Conservation (phyloP, 2,113 vertebrate species). For the Dromaius novaehollandiae region DNA sequence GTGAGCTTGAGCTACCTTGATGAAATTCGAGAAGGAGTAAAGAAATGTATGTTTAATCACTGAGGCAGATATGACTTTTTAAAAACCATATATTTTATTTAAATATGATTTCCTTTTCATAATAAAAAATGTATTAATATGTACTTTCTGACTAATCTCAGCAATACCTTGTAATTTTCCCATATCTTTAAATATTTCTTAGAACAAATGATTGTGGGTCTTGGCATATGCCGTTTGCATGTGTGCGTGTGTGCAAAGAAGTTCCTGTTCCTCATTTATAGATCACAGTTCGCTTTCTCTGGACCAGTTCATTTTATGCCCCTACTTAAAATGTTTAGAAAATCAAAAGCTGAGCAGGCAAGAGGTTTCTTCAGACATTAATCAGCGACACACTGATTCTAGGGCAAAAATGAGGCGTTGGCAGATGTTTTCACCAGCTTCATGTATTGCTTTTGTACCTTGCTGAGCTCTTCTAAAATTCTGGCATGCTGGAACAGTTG, state of each 20-base stretch:
- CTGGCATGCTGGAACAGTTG: background rate
- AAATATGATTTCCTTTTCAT: constrained; percentile 84
- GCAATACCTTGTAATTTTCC: constrained; percentile 80
- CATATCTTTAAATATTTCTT: constrained; percentile 87
- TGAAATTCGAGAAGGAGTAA: constrained; percentile 44
- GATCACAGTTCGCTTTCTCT: background rate
- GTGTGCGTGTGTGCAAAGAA: background rate
- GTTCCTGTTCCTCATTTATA: background rate
- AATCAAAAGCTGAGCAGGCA: background rate
- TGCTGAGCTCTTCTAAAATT: background rate
- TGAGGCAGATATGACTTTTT: constrained; percentile 66
- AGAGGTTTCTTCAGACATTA: background rate
- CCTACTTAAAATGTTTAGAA: background rate
- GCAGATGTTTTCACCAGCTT: background rate
- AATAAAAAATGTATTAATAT: constrained; percentile 87
- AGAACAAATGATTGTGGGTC: constrained; percentile 82
- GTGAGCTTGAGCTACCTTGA: constrained; percentile 3
- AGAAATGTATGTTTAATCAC: constrained; percentile 58
- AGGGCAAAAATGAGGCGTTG: background rate
- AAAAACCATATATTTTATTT: constrained; percentile 88
- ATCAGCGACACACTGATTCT: background rate
- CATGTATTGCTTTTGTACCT: background rate
- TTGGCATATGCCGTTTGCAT: background rate
- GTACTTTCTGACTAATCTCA: constrained; percentile 77
- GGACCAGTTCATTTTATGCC: background rate